phyloP scores from a whole-genome alignment of 2,888 invertebrate species.

The Scelioninae gen. 1 region DNA sequence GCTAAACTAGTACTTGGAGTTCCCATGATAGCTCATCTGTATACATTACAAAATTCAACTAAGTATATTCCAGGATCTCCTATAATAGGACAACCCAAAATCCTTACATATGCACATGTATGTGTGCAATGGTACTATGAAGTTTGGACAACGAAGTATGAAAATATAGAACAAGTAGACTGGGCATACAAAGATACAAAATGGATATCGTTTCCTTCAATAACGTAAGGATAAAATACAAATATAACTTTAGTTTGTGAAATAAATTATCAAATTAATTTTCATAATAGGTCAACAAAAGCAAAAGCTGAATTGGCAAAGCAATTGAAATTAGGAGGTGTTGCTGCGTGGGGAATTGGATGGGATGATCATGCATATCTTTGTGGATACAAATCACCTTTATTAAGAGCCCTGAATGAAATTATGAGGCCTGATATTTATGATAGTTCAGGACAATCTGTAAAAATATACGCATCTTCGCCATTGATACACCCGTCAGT shows the following conservation, averaged over 20 bases:
- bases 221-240: too few relatives aligned
- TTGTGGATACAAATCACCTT: slow-evolving; percentile 19
- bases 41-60: slow-evolving; percentile 2
- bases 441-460: background rate
- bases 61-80: slow-evolving; percentile 8
- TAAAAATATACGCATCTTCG: background rate
- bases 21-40: slow-evolving; percentile 11
- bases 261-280: too few relatives aligned
- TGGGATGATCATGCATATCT: slow-evolving; percentile 28
- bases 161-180: slow-evolving; percentile 11
- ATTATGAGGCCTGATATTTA: background rate
- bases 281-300: slow-evolving; percentile 13
- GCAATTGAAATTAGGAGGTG: slow-evolving; percentile 13
- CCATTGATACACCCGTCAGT: background rate
- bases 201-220: slow-evolving; percentile 16
- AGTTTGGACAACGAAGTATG: slow-evolving; percentile 14
- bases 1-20: slow-evolving; percentile 33
- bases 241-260: too few relatives aligned
- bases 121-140: slow-evolving; percentile 4
- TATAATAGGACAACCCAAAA: background rate
- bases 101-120: background rate
- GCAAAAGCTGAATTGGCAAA: slow-evolving; percentile 7
- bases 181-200: slow-evolving; percentile 8
- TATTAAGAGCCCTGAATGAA: slow-evolving; percentile 24
- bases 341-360: slow-evolving; percentile 38